Conservation (phyloP, 2,888 invertebrate genomes). For the Stenichneumon culpator region DNA sequence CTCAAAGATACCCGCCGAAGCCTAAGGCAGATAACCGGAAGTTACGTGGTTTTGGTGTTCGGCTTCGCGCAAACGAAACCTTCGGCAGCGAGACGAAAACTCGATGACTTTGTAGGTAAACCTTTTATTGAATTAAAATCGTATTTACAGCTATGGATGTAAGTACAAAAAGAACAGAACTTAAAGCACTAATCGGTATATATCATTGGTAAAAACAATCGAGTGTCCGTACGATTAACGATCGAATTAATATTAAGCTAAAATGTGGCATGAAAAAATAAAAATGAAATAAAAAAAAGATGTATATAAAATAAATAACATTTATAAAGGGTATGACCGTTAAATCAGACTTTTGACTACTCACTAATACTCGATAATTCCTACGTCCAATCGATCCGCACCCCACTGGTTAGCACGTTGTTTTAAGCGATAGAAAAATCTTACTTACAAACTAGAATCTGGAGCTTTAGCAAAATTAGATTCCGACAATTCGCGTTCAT, state of each 20-base stretch:
- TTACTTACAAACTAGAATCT: conserved; percentile 52
- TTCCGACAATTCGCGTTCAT: conserved; percentile 36
- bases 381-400: conserved; percentile 6
- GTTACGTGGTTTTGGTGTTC: neutral
- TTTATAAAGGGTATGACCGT: conserved; percentile 36
- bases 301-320: conserved; percentile 60
- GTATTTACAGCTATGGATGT: conserved; percentile 36
- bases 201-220: conserved; percentile 10
- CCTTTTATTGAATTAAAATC: conserved; percentile 42
- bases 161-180: conserved; percentile 27
- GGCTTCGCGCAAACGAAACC: neutral
- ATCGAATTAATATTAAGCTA: conserved; percentile 11
- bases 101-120: conserved; percentile 4
- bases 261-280: conserved; percentile 3
- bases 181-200: neutral
- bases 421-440: conserved; percentile 59
- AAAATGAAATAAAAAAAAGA: neutral
- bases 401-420: conserved; percentile 21
- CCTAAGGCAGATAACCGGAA: conserved; percentile 62
- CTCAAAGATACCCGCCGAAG: conserved; percentile 69
- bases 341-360: conserved; percentile 56
- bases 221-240: conserved; percentile 1
- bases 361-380: conserved; percentile 32
- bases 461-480: conserved; percentile 50
- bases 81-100: too few relatives aligned